phyloP scores from a whole-genome alignment of 2,797 vertebrate species.

The Dermochelys coriacea region DNA sequence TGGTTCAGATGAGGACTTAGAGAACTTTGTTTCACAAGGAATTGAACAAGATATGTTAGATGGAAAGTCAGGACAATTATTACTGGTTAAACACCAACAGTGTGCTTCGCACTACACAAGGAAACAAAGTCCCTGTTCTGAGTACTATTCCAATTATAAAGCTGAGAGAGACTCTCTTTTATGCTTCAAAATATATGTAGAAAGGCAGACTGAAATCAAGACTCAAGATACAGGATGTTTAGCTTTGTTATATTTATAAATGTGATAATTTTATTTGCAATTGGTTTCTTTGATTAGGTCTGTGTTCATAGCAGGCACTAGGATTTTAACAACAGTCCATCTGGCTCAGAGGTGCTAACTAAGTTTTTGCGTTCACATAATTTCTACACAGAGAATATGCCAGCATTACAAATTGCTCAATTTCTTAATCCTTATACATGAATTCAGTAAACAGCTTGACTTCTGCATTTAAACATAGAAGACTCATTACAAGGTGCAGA shows the following conservation, averaged over 20 bases:
- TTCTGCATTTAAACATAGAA: conserved; percentile 4
- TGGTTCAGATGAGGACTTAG: neutral
- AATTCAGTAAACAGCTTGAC: conserved; percentile 27
- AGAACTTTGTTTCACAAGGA: conserved; percentile 20
- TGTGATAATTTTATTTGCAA: neutral
- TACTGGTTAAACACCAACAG: conserved; percentile 21
- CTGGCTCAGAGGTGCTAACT: conserved; percentile 26
- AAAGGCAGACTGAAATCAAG: conserved; percentile 13
- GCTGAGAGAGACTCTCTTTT: neutral
- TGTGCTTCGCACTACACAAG: neutral
- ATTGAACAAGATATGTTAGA: neutral
- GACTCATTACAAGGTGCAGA: neutral
- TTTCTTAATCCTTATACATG: conserved; percentile 10
- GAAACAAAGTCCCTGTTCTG: neutral
- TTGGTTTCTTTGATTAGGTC: neutral
- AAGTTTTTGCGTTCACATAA: conserved; percentile 30
- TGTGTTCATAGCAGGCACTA: conserved; percentile 23
- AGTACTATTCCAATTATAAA: neutral
- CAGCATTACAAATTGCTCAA: neutral
- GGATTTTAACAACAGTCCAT: conserved; percentile 48
- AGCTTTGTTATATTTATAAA: conserved; percentile 34
- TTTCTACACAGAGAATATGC: conserved; percentile 17
- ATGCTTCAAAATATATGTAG: neutral
- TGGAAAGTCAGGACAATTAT: neutral
- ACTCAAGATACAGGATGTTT: neutral